A percentile compares a stretch with the other conserved stretches of the same genome.
phyloP scores from a whole-genome alignment of 2,113 vertebrate species.

The Fregetta grallaria region DNA sequence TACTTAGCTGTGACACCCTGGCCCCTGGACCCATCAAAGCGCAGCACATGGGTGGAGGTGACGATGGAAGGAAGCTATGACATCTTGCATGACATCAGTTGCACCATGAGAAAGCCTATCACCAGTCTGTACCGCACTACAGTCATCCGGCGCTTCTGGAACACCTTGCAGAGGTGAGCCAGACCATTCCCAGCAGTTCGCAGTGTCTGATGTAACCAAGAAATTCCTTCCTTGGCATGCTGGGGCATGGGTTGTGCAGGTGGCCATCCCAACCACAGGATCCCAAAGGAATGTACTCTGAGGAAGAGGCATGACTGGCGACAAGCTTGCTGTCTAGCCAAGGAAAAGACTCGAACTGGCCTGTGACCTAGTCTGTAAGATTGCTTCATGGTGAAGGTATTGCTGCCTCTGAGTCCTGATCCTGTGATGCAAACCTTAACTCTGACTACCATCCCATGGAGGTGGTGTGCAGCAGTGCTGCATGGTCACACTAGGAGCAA shows the following conservation, averaged over 20 bases:
- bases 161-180: constrained; percentile 91
- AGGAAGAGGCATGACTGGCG: not conserved
- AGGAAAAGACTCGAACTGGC: not conserved
- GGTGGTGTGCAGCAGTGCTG: not conserved
- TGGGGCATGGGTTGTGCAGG: not conserved
- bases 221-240: not conserved
- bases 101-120: constrained; percentile 95
- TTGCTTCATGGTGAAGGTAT: not conserved
- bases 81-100: constrained; percentile 97
- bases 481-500: not conserved
- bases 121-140: constrained; percentile 94
- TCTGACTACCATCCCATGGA: not conserved
- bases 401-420: not conserved
- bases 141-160: constrained; percentile 98
- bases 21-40: constrained; percentile 85
- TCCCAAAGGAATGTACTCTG: not conserved
- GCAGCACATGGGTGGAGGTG: constrained; percentile 91
- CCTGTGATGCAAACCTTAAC: not conserved
- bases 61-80: constrained; percentile 99
- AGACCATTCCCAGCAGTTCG: not conserved
- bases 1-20: constrained; percentile 89
- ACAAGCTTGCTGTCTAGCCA: not conserved
- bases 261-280: not conserved
- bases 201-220: not conserved
- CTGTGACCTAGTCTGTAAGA: not conserved